Conservation (phyloP, 2,888 invertebrate species). For the Mythimna pallens region DNA sequence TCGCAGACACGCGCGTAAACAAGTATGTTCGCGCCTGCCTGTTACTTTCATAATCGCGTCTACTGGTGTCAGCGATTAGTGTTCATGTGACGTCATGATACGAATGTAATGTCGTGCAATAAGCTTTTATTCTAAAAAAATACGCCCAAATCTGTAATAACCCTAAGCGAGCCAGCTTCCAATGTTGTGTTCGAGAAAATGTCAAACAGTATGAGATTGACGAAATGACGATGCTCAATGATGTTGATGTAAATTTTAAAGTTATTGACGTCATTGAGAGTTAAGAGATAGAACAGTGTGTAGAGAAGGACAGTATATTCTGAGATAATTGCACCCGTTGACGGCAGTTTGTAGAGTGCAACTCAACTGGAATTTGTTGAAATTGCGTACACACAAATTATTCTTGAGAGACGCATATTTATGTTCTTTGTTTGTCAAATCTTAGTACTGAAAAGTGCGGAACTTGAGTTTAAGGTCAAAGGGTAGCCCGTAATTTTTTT, state of each 20-base stretch:
- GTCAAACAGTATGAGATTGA: slow-evolving; percentile 24
- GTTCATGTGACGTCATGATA: neutral
- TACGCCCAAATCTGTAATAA: slow-evolving; percentile 11
- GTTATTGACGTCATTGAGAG: slow-evolving; percentile 31
- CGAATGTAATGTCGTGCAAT: neutral
- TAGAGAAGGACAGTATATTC: slow-evolving; percentile 25
- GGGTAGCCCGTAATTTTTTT: too few relatives aligned
- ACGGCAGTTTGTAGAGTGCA: slow-evolving; percentile 9
- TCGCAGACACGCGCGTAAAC: neutral
- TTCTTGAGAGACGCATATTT: neutral
- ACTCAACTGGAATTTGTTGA: neutral
- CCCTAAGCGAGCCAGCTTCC: slow-evolving; percentile 11
- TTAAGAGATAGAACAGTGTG: slow-evolving; percentile 4
- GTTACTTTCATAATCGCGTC: slow-evolving; percentile 1
- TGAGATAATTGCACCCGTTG: slow-evolving; percentile 1
- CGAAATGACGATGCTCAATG: slow-evolving; percentile 26
- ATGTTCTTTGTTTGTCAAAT: neutral
- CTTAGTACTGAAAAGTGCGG: neutral
- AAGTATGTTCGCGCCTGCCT: slow-evolving; percentile 1
- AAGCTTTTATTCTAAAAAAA: neutral
- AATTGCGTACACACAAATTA: neutral
- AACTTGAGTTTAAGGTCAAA: neutral
- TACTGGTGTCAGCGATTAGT: neutral
- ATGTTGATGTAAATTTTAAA: slow-evolving; percentile 9
- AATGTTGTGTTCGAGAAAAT: slow-evolving; percentile 20